These are phyloP conservation scores for Gastracanthus pulcherrimus DNA, from an alignment of 2,888 invertebrate species.

Conservation along the genomic window DNA sequence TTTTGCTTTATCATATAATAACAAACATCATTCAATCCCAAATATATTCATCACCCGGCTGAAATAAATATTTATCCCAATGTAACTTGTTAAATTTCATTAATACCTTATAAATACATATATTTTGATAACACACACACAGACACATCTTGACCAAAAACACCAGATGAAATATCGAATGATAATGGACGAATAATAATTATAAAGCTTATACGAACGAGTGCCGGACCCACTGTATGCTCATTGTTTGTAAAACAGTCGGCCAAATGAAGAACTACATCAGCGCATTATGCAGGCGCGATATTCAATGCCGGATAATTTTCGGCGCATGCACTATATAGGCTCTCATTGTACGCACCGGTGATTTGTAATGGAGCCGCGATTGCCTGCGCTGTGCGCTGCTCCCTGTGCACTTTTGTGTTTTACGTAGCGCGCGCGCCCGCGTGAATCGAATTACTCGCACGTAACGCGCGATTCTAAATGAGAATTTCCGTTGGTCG, in stretches of 20 bases:
- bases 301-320: background rate
- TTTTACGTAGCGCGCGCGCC: no score
- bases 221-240: background rate
- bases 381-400: no score
- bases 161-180: background rate
- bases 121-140: background rate
- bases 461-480: background rate
- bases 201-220: background rate
- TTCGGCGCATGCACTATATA: background rate
- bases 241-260: background rate
- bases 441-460: background rate
- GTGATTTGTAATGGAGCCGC: background rate
- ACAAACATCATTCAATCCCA: no score
- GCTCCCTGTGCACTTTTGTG: background rate
- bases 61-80: no score
- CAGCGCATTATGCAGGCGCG: background rate
- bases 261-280: background rate
- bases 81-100: no score
- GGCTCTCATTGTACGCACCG: background rate
- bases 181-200: background rate
- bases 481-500: no score
- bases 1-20: no score
- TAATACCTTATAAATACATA: no score
- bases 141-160: background rate
- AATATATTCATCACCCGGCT: no score